Percentiles rank a stretch among this genome's conserved stretches.
Conservation (phyloP, 1,140 invertebrate genomes). For the Trachelipus rathkii region DNA sequence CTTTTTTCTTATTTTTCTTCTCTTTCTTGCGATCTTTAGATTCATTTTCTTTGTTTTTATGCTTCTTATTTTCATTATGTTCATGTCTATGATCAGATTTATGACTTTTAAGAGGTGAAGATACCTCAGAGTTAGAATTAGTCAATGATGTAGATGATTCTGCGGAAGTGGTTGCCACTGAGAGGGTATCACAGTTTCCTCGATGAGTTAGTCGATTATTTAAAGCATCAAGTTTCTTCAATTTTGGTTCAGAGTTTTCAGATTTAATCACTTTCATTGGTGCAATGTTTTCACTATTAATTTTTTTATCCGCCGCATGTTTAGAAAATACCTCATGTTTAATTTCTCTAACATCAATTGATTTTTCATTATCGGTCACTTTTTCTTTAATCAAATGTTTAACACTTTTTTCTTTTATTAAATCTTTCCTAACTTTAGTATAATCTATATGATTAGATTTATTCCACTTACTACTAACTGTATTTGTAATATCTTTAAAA, state of each 20-base stretch:
- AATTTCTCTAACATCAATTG: constrained; percentile 30
- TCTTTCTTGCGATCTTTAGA: constrained; percentile 52
- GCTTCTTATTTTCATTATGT: constrained; percentile 46
- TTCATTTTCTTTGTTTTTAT: constrained; percentile 60
- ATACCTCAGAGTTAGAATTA: not conserved
- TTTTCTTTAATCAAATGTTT: no score
- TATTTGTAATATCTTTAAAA: constrained; percentile 37
- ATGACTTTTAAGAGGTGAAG: constrained; percentile 53
- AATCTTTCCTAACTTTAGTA: no score
- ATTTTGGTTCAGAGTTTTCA: no score
- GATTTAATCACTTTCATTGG: no score
- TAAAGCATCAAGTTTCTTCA: not conserved
- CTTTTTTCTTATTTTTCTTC: constrained; percentile 45
- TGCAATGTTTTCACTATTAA: no score
- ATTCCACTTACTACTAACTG: constrained; percentile 32
- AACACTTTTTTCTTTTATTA: no score
- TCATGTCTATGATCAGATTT: constrained; percentile 39
- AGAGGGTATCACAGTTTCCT: constrained; percentile 32
- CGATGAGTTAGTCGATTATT: not conserved
- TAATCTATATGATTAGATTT: constrained; percentile 36
- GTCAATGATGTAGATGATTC: constrained; percentile 23
- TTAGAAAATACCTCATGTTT: constrained; percentile 30
- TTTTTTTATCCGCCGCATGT: constrained; percentile 37
- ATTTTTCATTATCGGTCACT: no score
- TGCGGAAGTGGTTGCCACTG: constrained; percentile 23